Evolutionary conservation across 2,888 invertebrate genomes (phyloP), one percentile per base, ranked within the genome.

Genomic region (Melolontha melolontha): DNA sequence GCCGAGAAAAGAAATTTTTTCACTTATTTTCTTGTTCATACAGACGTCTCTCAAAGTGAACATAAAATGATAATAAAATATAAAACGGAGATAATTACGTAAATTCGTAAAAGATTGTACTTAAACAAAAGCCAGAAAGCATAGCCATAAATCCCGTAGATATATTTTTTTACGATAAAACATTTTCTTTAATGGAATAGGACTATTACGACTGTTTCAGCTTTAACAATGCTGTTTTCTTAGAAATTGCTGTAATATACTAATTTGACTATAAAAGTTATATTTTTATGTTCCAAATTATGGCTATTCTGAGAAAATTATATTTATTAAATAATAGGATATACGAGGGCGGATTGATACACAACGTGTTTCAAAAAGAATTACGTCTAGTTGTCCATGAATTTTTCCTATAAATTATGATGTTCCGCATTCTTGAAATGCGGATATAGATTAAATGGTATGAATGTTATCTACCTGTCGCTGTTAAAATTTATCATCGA

Each of bases 31-130:
- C 39, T 12, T n/a, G 12, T 57, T 57, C 57, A 10, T 42, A n/a
- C 14, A n/a, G 57, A 57, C 42, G 57, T 27, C 57, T 34, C 44
- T 57, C 42, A 22, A 57, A 10, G 44, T 7, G 57, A 57, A 57
- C 57, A 29, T 57, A 42, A 57, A 57, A 57, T 27, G 44, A 29
- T 27, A 42, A 57, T 57, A 57, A 12, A 57, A 57, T 44, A 29
- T 44, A 42, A 44, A 44, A 42, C 44, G 42, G 6, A 14, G 57
- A 57, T 57, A 57, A 57, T 57, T 57, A 57, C 42, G 27, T 5
- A 29, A 57, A 57, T 42, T 42, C 12, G 39, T 5, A 49, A 17
- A 11, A 22, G 49, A 49, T 34, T 34, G 34, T 34, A 34, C 34
- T 34, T 34, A 22, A 49, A 49, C 16, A 16, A 22, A 49, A 44